Evolutionary conservation across 2,797 vertebrate species (phyloP), one percentile per base, ranked within the genome.

Genomic region (Propithecus deckenii): DNA sequence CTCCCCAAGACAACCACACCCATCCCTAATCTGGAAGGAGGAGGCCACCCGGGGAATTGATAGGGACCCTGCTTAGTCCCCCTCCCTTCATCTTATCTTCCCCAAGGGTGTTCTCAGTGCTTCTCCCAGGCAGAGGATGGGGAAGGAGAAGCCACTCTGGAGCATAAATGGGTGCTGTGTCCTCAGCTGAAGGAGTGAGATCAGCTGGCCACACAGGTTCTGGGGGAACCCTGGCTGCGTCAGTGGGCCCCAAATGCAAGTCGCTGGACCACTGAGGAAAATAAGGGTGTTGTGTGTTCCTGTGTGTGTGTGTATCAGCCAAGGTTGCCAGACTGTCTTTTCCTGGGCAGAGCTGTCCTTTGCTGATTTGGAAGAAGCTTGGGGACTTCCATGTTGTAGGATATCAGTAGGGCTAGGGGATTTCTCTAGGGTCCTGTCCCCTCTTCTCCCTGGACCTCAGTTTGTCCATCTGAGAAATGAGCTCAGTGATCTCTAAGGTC

Each of bases 391-490:
- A 3, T 2, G 48, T 55, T 30, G 7, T 1, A 14, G 61, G 65
- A 7, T 71, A 13, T 86, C 14, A 1, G 65, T 4, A n/a, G n/a
- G 46, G 10, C 9, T 18, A 32, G 69, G 25, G 30, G 50, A 2
- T 12, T 15, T 67, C 84, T 61, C 32, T 50, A 18, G n/a, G 35
- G 28, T 69, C 55, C 38, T 7, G 3, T 6, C n/a, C 30, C n/a
- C 17, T 20, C 46, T 35, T 72, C 14, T 65, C 30, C 35, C 46
- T 75, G 38, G 25, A 67, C 50, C 32, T 89, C 57, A 32, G 52
- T 84, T 83, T 94, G 35, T 65, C 75, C 59, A 6, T 28, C 7
- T 88, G 67, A 89, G 32, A 84, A 79, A 43, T 38, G 55, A 20
- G 28, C 59, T 86, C 46, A 8, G 15, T 23, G n/a, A 6, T 78